These are phyloP conservation scores for Noctua pronuba DNA, from an alignment of 2,888 invertebrate genomes.

Conservation along the genomic window DNA sequence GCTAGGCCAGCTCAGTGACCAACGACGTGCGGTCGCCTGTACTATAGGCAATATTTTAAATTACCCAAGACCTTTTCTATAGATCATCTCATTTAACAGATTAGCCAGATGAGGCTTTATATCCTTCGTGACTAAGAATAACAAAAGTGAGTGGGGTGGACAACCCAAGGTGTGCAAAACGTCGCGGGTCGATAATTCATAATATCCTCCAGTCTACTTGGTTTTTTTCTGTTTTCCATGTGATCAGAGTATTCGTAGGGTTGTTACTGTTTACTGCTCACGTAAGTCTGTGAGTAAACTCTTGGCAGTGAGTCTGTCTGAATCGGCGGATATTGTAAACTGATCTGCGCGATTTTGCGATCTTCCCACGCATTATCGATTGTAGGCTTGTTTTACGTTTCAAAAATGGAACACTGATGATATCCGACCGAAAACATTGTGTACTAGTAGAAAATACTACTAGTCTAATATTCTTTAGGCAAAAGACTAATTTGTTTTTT, in stretches of 20 bases:
- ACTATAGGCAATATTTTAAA: not conserved
- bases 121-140: not conserved
- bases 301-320: constrained; percentile 6
- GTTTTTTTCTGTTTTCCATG: not conserved
- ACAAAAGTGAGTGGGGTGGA: not conserved
- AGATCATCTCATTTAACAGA: not conserved
- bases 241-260: not conserved
- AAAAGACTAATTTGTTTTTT: not conserved
- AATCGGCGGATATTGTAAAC: constrained; percentile 36
- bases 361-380: constrained; percentile 42
- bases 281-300: constrained; percentile 13
- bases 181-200: not conserved
- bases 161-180: not conserved
- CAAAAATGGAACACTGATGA: not conserved
- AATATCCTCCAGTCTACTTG: not conserved
- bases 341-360: constrained; percentile 5
- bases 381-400: not conserved
- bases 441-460: no score
- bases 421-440: not conserved
- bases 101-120: not conserved
- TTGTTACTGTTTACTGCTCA: not conserved
- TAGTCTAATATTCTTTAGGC: not conserved
- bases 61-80: not conserved
- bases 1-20: no score
- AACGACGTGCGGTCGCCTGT: not conserved